Conservation (phyloP, 2,797 vertebrate species). For the Enteromius treurensis region DNA sequence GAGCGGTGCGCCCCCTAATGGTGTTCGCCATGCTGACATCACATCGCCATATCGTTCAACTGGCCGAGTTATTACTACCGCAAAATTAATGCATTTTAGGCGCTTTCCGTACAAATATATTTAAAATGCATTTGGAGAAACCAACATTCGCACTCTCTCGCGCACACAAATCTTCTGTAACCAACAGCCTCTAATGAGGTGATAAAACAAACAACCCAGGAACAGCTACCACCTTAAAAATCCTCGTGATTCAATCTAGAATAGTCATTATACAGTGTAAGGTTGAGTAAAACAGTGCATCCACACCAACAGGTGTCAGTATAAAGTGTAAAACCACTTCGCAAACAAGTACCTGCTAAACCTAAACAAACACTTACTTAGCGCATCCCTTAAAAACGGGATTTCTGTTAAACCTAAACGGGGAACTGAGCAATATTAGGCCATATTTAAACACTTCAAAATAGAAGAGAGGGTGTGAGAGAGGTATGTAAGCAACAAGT, state of each 20-base stretch:
- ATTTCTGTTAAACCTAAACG: slow-evolving; percentile 2
- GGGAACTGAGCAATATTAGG: slow-evolving; percentile 49
- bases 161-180: neutral
- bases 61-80: neutral
- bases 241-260: neutral
- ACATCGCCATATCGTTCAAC: neutral
- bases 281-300: neutral
- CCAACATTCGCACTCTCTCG: neutral
- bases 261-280: neutral
- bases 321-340: neutral
- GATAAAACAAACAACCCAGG: neutral
- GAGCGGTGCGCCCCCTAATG: slow-evolving; percentile 18
- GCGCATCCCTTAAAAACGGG: neutral
- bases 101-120: neutral
- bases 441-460: slow-evolving; percentile 56
- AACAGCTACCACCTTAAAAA: neutral
- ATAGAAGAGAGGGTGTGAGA: slow-evolving; percentile 59
- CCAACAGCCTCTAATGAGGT: neutral
- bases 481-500: slow-evolving; percentile 66
- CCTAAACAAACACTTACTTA: slow-evolving; percentile 21
- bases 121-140: neutral
- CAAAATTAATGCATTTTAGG: neutral
- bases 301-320: slow-evolving; percentile 36
- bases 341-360: neutral
- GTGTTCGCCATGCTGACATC: neutral